A percentile compares a stretch with the other conserved stretches of the same genome.
Conservation (phyloP, 1,140 invertebrate genomes). For the Sminthurides bifidus region DNA sequence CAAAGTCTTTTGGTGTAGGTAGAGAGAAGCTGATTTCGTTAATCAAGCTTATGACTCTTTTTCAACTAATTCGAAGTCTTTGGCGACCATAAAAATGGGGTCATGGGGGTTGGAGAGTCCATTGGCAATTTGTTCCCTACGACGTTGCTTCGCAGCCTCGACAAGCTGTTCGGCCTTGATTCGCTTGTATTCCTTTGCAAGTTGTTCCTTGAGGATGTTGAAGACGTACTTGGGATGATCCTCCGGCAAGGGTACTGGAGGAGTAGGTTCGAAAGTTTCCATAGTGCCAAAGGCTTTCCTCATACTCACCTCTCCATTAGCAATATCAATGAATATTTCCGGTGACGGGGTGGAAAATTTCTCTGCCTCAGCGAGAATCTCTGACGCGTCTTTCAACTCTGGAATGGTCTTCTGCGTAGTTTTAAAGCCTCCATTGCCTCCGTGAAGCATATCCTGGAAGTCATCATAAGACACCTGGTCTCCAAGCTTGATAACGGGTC, state of each 20-base stretch:
- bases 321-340: conserved; percentile 30
- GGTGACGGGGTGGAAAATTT: background rate
- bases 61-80: conserved; percentile 24
- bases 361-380: background rate
- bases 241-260: conserved; percentile 6
- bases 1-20: background rate
- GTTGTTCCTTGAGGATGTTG: background rate
- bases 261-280: conserved; percentile 4
- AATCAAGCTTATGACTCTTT: background rate
- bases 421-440: background rate
- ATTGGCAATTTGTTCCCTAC: conserved; percentile 18
- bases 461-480: conserved; percentile 19
- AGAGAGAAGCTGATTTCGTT: background rate
- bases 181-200: conserved; percentile 11
- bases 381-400: background rate
- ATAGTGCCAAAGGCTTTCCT: conserved; percentile 22
- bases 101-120: conserved; percentile 14
- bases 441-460: background rate
- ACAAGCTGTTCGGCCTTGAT: conserved; percentile 21
- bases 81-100: conserved; percentile 14
- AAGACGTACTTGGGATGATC: conserved; percentile 7
- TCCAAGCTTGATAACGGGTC: conserved; percentile 19
- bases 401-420: background rate
- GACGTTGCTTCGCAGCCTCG: conserved; percentile 14
- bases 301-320: conserved; percentile 28